Percentiles rank a stretch among this genome's conserved stretches.
phyloP scores from a whole-genome alignment of 2,888 invertebrate genomes.

The Drepanosiphum platanoidis region DNA sequence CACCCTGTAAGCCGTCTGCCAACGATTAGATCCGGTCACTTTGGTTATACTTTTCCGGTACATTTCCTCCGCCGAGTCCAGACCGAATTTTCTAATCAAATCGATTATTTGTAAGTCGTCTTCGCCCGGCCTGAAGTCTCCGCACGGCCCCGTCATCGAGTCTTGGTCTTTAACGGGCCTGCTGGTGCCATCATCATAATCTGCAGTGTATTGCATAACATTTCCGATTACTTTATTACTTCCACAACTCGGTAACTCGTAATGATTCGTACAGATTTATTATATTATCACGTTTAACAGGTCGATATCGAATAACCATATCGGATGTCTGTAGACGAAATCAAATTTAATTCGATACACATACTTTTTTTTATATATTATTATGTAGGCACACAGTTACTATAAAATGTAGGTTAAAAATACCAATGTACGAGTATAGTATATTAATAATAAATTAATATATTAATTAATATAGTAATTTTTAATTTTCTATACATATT shows the following conservation, averaged over 20 bases:
- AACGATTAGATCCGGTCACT: constrained; percentile 79
- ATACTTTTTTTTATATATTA: too few relatives aligned
- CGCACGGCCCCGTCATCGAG: constrained; percentile 69
- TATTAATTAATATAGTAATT: too few relatives aligned
- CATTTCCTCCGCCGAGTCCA: constrained; percentile 73
- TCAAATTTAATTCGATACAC: background rate
- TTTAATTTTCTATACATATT: too few relatives aligned
- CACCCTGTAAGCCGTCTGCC: constrained; percentile 84
- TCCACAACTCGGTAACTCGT: background rate
- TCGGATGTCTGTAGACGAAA: background rate
- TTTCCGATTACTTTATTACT: background rate
- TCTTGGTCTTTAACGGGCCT: constrained; percentile 40
- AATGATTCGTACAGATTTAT: background rate
- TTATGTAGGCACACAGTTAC: too few relatives aligned
- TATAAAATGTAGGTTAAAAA: too few relatives aligned
- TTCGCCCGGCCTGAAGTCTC: constrained; percentile 75
- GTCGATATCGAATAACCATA: background rate
- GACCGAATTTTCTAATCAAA: constrained; percentile 79
- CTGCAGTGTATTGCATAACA: constrained; percentile 4
- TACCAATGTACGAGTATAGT: too few relatives aligned
- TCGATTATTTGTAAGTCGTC: constrained; percentile 85
- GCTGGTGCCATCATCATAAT: constrained; percentile 53
- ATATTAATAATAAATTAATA: too few relatives aligned
- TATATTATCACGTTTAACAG: background rate
- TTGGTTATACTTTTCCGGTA: constrained; percentile 75